These are phyloP conservation scores for Pelobates fuscus DNA, from an alignment of 2,113 vertebrate species.

Conservation along the genomic window DNA sequence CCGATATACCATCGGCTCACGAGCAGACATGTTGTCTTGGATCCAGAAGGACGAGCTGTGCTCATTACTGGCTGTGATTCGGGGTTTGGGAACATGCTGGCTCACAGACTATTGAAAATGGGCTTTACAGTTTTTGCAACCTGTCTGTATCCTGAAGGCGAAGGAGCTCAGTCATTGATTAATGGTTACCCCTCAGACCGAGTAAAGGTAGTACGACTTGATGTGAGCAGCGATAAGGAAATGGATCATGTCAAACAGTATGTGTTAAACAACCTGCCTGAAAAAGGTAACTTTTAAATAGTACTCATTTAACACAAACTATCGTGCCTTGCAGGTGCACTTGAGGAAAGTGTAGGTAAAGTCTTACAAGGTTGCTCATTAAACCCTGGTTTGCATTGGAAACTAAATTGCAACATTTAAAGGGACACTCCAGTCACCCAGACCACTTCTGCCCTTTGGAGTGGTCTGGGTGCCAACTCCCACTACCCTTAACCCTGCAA, in stretches of 20 bases:
- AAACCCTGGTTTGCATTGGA: too few species aligned
- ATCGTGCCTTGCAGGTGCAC: not conserved
- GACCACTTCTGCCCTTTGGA: too few species aligned
- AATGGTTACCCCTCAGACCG: constrained; percentile 51
- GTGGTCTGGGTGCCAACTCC: too few species aligned
- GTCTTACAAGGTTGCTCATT: too few species aligned
- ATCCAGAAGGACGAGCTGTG: constrained; percentile 54
- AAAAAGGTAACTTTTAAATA: constrained; percentile 56
- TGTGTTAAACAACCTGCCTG: constrained; percentile 66
- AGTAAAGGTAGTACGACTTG: constrained; percentile 66
- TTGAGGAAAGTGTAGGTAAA: too few species aligned
- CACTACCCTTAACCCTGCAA: too few species aligned
- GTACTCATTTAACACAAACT: too few species aligned
- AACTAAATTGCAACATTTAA: too few species aligned
- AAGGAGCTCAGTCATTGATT: constrained; percentile 63
- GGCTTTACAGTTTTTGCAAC: constrained; percentile 60
- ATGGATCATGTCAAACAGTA: constrained; percentile 62
- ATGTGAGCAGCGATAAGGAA: constrained; percentile 67
- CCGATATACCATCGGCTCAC: not conserved
- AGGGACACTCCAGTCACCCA: too few species aligned
- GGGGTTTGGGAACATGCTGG: constrained; percentile 59
- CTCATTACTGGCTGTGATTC: constrained; percentile 64
- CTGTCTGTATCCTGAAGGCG: constrained; percentile 60
- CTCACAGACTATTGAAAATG: constrained; percentile 54
- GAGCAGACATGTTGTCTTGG: constrained; percentile 29